Base-by-base conservation (phyloP, 2,113 vertebrate species). In the Gadus macrocephalus region DNA sequence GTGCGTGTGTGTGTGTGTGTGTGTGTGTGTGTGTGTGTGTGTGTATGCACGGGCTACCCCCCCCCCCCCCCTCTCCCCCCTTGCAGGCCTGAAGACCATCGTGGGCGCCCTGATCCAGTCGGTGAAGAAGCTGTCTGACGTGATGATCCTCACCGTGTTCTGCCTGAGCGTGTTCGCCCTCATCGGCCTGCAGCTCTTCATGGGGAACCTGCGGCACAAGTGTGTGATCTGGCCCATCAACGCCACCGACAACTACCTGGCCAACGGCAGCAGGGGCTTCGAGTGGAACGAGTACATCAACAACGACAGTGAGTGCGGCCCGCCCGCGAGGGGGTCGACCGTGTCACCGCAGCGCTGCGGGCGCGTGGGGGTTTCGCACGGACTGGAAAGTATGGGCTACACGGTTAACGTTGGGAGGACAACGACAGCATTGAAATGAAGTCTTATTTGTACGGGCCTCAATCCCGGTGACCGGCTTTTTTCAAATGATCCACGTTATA, bases 131-230 rank as follows among this genome's bases (percentile, higher is more conserved):
- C 93, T 99, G 81, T 98, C 97, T 0, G 97, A 99, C 17, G 97
- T 99, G 86, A 97, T 99, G 97, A 99, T 99, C 91, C 86, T 99
- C 86, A 99, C 97, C 0, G 97, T 99, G 66, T 99, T 99, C 89
- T 99, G 97, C 75, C 91, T 99, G 89, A 99, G 97, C 64, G 97
- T 99, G 68, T 99, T 99, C 67, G 97, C 97, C 82, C 93, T 99
- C 77, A 99, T 99, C 0, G 97, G 96, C 65, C 92, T 99, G 67
- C 97, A 99, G 92, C 94, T 99, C 53, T 99, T 99, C 78, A 99
- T 99, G 97, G 97, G 97, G 25, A 98, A 98, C 83, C 87, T 99
- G 31, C 93, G 97, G 65, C 96, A 98, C 81, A 99, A 99, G 56
- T 99, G 97, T 83, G 97, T 99, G 17, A 78, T 96, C 69, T 99